Percentiles rank a stretch among this genome's conserved stretches.
Evolutionary conservation across 2,888 invertebrate genomes (phyloP).

Genomic region (Congeria kusceri): DNA sequence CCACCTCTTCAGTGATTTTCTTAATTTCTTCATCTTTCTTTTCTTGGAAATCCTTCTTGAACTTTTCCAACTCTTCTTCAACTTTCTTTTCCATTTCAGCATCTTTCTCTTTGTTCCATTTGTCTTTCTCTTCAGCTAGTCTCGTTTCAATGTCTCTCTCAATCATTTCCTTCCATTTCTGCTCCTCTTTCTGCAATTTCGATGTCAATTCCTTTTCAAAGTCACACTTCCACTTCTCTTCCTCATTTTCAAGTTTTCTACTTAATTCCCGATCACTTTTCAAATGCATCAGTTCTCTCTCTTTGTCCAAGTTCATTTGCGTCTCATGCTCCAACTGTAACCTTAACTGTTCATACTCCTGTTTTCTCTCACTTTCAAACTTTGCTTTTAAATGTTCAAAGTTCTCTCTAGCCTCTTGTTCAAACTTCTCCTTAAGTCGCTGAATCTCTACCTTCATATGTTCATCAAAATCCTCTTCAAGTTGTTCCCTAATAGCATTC

Average conservation of each 20-base stretch:
- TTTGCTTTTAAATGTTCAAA: conserved; percentile 52
- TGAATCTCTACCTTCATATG: conserved; percentile 43
- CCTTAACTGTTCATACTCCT: conserved; percentile 34
- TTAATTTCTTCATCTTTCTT: conserved; percentile 51
- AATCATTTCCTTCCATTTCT: conserved; percentile 58
- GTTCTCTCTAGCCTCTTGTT: conserved; percentile 42
- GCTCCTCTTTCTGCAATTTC: conserved; percentile 56
- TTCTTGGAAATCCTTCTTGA: conserved; percentile 30
- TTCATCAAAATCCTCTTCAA: conserved; percentile 47
- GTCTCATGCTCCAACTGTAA: conserved; percentile 47
- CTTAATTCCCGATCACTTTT: conserved; percentile 57
- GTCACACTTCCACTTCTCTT: conserved; percentile 65
- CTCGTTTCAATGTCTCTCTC: conserved; percentile 56
- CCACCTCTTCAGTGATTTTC: conserved; percentile 32
- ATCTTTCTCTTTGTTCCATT: conserved; percentile 32
- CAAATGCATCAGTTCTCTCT: conserved; percentile 42
- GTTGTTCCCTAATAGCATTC: conserved; percentile 42
- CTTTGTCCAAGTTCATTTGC: conserved; percentile 40
- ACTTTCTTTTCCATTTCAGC: conserved; percentile 32
- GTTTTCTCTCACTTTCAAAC: conserved; percentile 44
- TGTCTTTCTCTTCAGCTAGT: conserved; percentile 50
- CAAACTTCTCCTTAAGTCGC: conserved; percentile 35
- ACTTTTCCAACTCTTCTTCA: conserved; percentile 37
- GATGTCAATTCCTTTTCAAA: conserved; percentile 61
- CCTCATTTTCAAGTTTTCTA: conserved; percentile 59